A percentile compares a stretch with the other conserved stretches of the same genome.
phyloP scores from a whole-genome alignment of 1,140 invertebrate species.

The Halictus rubicundus region DNA sequence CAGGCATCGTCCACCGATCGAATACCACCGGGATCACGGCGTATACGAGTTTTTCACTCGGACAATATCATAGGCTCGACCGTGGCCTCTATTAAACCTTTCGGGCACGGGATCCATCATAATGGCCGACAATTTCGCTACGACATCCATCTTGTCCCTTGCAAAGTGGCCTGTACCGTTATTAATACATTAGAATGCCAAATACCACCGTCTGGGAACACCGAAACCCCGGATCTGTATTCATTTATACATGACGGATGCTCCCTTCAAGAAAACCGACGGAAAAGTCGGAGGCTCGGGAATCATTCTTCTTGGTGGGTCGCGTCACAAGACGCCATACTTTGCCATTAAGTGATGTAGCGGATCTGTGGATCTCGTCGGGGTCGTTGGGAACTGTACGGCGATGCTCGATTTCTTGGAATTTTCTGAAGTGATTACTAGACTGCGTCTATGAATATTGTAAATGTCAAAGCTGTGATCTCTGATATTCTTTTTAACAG shows the following conservation, averaged over 20 bases:
- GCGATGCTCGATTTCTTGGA: too few relatives aligned
- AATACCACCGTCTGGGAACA: not conserved
- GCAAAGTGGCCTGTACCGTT: not conserved
- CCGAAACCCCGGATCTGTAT: not conserved
- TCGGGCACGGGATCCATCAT: conserved; percentile 40
- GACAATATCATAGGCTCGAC: conserved; percentile 33
- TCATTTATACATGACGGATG: not conserved
- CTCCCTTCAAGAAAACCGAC: not conserved
- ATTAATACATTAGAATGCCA: conserved; percentile 20
- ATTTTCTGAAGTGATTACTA: too few relatives aligned
- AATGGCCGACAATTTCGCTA: conserved; percentile 16
- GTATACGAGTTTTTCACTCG: not conserved
- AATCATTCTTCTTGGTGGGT: too few relatives aligned
- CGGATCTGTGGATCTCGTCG: too few relatives aligned
- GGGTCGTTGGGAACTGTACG: too few relatives aligned
- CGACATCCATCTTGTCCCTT: conserved; percentile 21
- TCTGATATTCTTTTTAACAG: too few relatives aligned
- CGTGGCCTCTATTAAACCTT: conserved; percentile 30
- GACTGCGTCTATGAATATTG: too few relatives aligned
- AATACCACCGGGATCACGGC: conserved; percentile 18
- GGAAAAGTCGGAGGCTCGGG: too few relatives aligned
- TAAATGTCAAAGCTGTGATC: too few relatives aligned
- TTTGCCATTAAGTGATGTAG: too few relatives aligned
- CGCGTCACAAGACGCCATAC: too few relatives aligned
- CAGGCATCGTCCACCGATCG: conserved; percentile 28